These are phyloP conservation scores for Brachypteracias leptosomus DNA, from an alignment of 2,113 vertebrate genomes.

Conservation along the genomic window DNA sequence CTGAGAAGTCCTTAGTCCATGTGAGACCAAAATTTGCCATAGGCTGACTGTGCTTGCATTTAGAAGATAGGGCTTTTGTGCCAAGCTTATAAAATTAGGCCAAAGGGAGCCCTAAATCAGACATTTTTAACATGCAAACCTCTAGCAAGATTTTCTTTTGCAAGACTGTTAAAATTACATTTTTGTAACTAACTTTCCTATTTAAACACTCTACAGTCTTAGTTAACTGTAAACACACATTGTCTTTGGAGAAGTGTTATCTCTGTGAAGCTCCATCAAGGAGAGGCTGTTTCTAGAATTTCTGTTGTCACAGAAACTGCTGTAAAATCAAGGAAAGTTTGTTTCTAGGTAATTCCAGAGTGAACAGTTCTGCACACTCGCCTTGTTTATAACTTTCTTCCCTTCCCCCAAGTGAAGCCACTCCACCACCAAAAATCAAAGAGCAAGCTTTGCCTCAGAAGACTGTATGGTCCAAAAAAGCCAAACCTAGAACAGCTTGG, in stretches of 20 bases:
- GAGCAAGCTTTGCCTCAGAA: not conserved
- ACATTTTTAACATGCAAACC: not conserved
- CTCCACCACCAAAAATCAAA: not conserved
- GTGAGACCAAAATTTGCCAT: not conserved
- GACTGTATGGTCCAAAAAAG: not conserved
- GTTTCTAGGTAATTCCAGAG: not conserved
- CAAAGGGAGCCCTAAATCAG: not conserved
- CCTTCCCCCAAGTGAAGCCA: not conserved
- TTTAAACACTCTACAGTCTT: not conserved
- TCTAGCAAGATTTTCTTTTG: not conserved
- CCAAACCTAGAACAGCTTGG: slow-evolving; percentile 3
- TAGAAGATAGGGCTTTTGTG: not conserved
- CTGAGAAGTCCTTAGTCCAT: not conserved
- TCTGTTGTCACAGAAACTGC: not conserved
- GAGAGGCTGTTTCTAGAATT: not conserved
- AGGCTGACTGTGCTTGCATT: not conserved
- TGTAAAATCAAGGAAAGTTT: not conserved
- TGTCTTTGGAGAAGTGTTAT: not conserved
- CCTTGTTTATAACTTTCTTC: not conserved
- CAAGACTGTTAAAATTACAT: not conserved
- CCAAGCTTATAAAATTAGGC: not conserved
- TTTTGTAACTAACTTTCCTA: not conserved
- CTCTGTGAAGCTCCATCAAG: not conserved
- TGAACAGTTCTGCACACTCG: not conserved
- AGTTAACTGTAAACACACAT: not conserved